phyloP scores from a whole-genome alignment of 2,888 invertebrate species.

The Allolobophora icterica region DNA sequence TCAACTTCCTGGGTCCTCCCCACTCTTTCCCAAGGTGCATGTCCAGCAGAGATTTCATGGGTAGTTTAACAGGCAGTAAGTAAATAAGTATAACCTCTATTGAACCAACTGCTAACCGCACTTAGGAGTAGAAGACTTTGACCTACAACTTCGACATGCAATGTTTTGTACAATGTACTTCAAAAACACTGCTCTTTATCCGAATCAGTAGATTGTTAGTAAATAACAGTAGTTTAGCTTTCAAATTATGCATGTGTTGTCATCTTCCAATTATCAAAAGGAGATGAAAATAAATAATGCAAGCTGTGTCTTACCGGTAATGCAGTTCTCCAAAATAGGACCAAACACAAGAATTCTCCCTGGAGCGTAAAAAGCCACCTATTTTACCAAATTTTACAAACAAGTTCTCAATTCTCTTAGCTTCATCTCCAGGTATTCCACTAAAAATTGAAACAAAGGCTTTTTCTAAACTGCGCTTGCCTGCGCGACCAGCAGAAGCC shows the following conservation, averaged over 20 bases:
- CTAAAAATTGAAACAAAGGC: neutral
- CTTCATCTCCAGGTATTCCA: neutral
- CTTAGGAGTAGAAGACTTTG: neutral
- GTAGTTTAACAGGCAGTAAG: no score
- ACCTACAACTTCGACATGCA: neutral
- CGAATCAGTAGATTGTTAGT: neutral
- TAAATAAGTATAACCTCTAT: no score
- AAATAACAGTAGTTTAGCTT: neutral
- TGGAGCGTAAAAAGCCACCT: neutral
- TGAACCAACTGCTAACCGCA: no score
- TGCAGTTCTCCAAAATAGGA: slow-evolving; percentile 22
- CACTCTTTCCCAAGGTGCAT: neutral
- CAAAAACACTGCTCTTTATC: neutral
- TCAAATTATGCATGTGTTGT: neutral
- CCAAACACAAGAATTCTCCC: slow-evolving; percentile 30
- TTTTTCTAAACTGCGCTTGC: neutral
- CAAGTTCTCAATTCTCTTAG: slow-evolving; percentile 1
- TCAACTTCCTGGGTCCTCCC: neutral
- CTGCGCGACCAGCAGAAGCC: neutral
- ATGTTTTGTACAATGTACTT: neutral
- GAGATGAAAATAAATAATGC: neutral
- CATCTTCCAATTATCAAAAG: neutral
- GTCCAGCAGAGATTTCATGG: neutral
- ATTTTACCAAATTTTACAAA: slow-evolving; percentile 25
- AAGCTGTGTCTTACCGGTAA: neutral